A percentile compares a stretch with the other conserved stretches of the same genome.
Conservation (phyloP, 2,797 vertebrate genomes). For the Coendou prehensilis region DNA sequence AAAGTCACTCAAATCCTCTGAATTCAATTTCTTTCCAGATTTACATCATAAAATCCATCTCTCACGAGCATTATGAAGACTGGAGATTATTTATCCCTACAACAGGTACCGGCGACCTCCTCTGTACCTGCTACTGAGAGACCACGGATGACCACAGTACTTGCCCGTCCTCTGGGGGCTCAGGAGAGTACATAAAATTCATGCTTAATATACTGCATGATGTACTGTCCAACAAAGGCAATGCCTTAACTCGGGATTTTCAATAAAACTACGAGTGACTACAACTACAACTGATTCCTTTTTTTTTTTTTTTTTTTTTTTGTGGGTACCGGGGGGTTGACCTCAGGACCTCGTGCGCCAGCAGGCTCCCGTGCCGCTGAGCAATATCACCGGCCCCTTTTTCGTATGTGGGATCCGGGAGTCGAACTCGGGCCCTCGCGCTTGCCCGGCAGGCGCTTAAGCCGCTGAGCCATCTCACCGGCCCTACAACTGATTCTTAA, state of each 20-base stretch:
- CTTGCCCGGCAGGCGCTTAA: too few relatives aligned
- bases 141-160: background rate
- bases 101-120: background rate
- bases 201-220: background rate
- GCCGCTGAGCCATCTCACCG: too few relatives aligned
- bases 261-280: background rate
- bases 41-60: background rate
- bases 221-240: background rate
- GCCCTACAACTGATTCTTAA: conserved; percentile 26
- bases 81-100: background rate
- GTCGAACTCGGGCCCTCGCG: too few relatives aligned
- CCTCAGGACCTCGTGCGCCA: too few relatives aligned
- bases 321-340: too few relatives aligned
- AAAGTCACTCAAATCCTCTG: conserved; percentile 24
- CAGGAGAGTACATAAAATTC: background rate
- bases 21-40: conserved; percentile 54
- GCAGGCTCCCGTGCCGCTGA: too few relatives aligned
- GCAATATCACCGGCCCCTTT: too few relatives aligned
- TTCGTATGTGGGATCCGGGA: too few relatives aligned
- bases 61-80: background rate
- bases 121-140: background rate
- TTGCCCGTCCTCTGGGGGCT: background rate
- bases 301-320: too few relatives aligned
- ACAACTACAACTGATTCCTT: background rate
- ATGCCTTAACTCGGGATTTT: background rate